Base-by-base conservation (phyloP, 2,113 vertebrate genomes). In the Leucoraja erinaceus region DNA sequence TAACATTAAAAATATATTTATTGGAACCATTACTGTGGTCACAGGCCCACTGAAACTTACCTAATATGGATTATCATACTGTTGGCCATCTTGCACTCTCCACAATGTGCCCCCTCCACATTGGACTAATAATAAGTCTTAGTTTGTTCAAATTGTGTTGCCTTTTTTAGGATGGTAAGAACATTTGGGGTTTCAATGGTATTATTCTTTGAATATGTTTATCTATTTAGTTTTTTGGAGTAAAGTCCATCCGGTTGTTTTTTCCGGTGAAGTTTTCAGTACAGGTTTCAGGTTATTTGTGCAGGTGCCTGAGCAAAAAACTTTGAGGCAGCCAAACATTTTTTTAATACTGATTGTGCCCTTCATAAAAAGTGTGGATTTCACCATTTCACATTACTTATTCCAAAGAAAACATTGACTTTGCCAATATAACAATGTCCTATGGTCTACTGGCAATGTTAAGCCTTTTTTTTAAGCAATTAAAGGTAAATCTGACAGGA, bases 361-460 rank as follows among this genome's bases (percentile, higher is more conserved):
- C 70, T 14, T 72, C 20, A 72, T 88, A 31, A 72, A 74, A 90
- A 59, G 4, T 38, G 16, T 70, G 4, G 31, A 47, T 91, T 72
- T 72, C 25, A 72, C 6, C 38, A 84, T 95, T 93, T 94, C 31
- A 94, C 11, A 0, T 93, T 93, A 0, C 94, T 99, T 98, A 99
- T 96, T 98, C 86, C 96, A 97, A 9, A 12, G 16, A 99, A 93
- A 94, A 97, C 93, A 98, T 98, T 93, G 97, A 98, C 28, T 92
- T 99, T 94, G 97, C 97, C 93, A 97, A 95, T 94, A 99, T 98
- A 0, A 72, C 98, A 98, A 94, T 97, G 99, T 95, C 96, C 99
- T 92, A 98, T 98, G 77, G 97, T 99, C 94, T 97, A 98, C 18
- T 88, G 98, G 98, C 94, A 98, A 97, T 61, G 98, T 98, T 33